Evolutionary conservation across 2,113 vertebrate genomes (phyloP), one percentile per base, ranked within the genome.

Genomic region (Oriolus oriolus): DNA sequence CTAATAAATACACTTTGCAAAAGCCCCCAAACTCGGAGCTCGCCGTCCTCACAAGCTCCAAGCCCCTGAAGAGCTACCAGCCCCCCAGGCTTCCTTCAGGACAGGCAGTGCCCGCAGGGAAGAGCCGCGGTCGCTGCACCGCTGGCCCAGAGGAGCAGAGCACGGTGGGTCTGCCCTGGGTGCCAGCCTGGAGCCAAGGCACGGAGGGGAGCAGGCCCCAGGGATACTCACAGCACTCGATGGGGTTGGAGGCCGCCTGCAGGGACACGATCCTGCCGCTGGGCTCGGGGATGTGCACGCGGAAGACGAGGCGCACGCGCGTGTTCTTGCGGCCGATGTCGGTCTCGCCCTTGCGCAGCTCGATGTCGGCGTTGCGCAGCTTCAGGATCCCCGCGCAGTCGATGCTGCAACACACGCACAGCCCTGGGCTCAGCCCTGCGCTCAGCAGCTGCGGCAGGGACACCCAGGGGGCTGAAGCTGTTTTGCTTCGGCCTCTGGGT

Each of bases 241-340:
- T 99, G 84, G 99, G 99, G 94, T 99, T 99, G 4, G 99, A 99
- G 2, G 99, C 99, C 0, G 96, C 98, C 96, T 99, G 99, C 89
- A 99, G 97, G 57, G 99, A 99, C 35, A 99, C 66, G 37, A 98
- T 95, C 80, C 99, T 98, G 45, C 99, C 99, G 8, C 97, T 98
- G 60, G 99, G 90, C 97, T 99, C 99, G 0, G 99, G 99, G 84
- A 99, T 98, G 95, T 99, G 99, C 19, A 99, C 98, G 0, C 99
- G 98, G 84, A 99, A 99, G 50, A 99, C 99, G 2, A 99, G 98
- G 3, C 99, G 98, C 24, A 99, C 99, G 0, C 99, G 98, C 0
- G 99, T 99, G 98, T 99, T 99, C 98, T 99, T 99, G 70, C 99
- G 98, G 7, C 99, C 99, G 1, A 99, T 99, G 97, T 99, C 99